Conservation (phyloP, 1,140 invertebrate genomes). For the Panulirus ornatus region DNA sequence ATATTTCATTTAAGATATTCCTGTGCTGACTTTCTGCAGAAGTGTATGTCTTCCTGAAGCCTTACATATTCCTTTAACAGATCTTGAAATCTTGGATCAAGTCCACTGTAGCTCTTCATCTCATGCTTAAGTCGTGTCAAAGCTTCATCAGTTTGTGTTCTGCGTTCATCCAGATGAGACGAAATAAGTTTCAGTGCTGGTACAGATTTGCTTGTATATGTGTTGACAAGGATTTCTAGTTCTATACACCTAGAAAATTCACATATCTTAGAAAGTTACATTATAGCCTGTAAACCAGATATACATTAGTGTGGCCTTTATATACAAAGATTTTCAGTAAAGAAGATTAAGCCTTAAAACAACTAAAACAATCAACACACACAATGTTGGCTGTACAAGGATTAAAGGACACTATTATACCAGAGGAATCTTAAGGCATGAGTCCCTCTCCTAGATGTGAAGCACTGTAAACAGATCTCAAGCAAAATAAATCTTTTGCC, state of each 20-base stretch:
- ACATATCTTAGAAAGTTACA: background rate
- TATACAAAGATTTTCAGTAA: background rate
- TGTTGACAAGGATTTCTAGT: constrained; percentile 33
- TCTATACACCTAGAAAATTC: constrained; percentile 32
- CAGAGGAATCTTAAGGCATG: too few relatives aligned
- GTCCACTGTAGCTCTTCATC: constrained; percentile 23
- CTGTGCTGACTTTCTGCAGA: constrained; percentile 8
- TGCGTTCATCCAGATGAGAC: constrained; percentile 19
- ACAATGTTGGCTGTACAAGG: background rate
- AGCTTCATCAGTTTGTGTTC: background rate
- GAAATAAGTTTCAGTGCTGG: constrained; percentile 37
- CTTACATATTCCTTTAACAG: constrained; percentile 48
- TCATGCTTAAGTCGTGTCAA: constrained; percentile 12
- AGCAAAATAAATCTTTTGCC: too few relatives aligned
- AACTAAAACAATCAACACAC: background rate
- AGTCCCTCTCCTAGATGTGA: too few relatives aligned
- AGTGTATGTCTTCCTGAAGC: constrained; percentile 40
- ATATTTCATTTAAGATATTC: background rate
- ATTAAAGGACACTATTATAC: background rate
- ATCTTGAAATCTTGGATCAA: constrained; percentile 45
- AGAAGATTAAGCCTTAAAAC: background rate
- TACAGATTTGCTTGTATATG: constrained; percentile 38
- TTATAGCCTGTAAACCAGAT: background rate
- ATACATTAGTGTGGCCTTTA: background rate
- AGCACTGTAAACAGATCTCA: too few relatives aligned